Evolutionary conservation across 64 coral and sea anemone species (phyloP).

Genomic region (Actinia equina): DNA sequence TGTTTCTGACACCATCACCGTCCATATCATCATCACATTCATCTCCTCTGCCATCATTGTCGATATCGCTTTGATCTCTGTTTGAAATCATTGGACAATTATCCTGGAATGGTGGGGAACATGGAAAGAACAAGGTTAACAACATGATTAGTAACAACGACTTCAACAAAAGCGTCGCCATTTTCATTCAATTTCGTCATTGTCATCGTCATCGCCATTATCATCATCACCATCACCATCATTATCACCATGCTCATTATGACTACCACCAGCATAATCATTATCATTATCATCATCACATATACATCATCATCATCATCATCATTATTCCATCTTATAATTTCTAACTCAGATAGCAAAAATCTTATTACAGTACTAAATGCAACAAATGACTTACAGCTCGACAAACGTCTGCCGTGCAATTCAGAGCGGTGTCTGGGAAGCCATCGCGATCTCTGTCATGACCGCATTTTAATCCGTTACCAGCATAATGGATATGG

Average conservation of each 20-base stretch:
- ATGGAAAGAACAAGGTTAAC: too few relatives aligned
- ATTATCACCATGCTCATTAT: too few relatives aligned
- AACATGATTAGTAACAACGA: too few relatives aligned
- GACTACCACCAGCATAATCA: too few relatives aligned
- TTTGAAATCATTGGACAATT: slow-evolving; percentile 62
- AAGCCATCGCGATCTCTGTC: slow-evolving; percentile 80
- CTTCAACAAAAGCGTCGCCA: too few relatives aligned
- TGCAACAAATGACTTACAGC: slow-evolving; percentile 37
- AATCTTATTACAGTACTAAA: not conserved
- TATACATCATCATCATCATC: too few relatives aligned
- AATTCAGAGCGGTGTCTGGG: slow-evolving; percentile 72
- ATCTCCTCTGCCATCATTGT: slow-evolving; percentile 81
- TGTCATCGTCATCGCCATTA: too few relatives aligned
- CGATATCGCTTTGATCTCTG: slow-evolving; percentile 70
- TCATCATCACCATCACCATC: too few relatives aligned
- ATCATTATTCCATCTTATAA: too few relatives aligned
- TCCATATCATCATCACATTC: slow-evolving; percentile 87
- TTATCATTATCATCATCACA: too few relatives aligned
- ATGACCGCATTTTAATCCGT: slow-evolving; percentile 65
- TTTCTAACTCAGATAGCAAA: too few relatives aligned
- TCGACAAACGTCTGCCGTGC: slow-evolving; percentile 57
- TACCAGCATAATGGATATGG: slow-evolving; percentile 55
- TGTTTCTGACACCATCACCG: slow-evolving; percentile 78
- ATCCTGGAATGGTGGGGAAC: slow-evolving; percentile 43
- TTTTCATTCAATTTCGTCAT: too few relatives aligned